phyloP scores from a whole-genome alignment of 2,888 invertebrate genomes.

The Adineta ricciae region DNA sequence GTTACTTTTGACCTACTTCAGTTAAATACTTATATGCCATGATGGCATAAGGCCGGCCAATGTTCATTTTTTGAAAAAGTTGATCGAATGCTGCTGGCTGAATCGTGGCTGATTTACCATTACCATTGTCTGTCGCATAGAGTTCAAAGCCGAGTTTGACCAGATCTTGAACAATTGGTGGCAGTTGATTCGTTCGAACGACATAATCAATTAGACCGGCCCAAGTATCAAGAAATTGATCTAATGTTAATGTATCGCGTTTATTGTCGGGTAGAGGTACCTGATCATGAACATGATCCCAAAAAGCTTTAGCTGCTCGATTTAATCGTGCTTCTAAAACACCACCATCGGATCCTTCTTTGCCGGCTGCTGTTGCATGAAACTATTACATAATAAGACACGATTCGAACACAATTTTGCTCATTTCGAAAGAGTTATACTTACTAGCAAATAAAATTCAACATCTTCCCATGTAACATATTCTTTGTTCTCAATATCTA shows the following conservation, averaged over 20 bases:
- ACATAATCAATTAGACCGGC: background rate
- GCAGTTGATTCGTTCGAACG: background rate
- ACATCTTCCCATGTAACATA: conserved; percentile 13
- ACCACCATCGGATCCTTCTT: background rate
- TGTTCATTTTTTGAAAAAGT: background rate
- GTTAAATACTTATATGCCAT: background rate
- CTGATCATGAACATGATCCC: background rate
- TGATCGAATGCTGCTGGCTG: background rate
- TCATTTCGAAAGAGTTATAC: background rate
- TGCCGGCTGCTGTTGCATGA: background rate
- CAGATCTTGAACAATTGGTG: background rate
- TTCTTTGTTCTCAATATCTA: conserved; percentile 21
- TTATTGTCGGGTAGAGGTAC: background rate
- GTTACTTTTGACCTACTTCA: background rate
- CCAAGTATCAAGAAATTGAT: conserved; percentile 15
- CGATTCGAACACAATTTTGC: background rate
- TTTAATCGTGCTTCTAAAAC: background rate
- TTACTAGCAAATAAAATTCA: conserved; percentile 17
- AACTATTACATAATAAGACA: background rate
- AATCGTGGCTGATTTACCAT: background rate
- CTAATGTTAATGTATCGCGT: background rate
- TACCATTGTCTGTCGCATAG: background rate
- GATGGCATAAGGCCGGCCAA: background rate
- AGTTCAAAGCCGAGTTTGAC: background rate
- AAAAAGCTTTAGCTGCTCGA: background rate